Evolutionary conservation across 1,140 invertebrate genomes (phyloP), one percentile per base, ranked within the genome.

Genomic region (Scaptodrosophila lebanonensis): DNA sequence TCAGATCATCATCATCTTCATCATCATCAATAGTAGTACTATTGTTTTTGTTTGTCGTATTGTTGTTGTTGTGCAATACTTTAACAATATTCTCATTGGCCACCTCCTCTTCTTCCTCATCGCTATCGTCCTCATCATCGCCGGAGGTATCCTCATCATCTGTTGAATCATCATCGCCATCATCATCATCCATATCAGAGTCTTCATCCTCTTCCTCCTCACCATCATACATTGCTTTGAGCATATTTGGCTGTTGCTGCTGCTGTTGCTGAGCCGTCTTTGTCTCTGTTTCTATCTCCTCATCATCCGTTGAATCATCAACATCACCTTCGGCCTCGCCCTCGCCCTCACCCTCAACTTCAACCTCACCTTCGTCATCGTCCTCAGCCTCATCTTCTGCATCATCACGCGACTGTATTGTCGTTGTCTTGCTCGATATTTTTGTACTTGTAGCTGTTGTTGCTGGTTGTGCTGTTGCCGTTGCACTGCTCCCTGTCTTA

Each of bases 111-210:
- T 59, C 62, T 0, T 70, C 48, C 16, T 57, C 61, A 1, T 50
- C 56, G 29, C 35, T 38, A 29, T 39, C 35, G 17, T 54, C 30
- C 4, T 47, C 39, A n/a, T 18, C 44, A 30, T 61, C 50, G 16
- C 71, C 76, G 7, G 67, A 66, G 11, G 61, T 56, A 29, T 73
- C 76, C 9, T 43, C 60, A 8, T 76, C 71, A 18, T 66, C 67
- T n/a, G n/a, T n/a, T n/a, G n/a, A n/a, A n/a, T 61, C 50, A 17
- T 75, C 76, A 9, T 69, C 68, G 11, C 60, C 57, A 29, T 73
- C 76, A 11, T 43, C 60, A 8, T 76, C 71, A 18, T 66, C 67
- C 22, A 3, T 8, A 8, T 44, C 18, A 11, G 5, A 15, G 27
- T 39, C 38, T 36, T 22, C 36, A 25, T 3, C 18, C 20, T 29